A percentile compares a stretch with the other conserved stretches of the same genome.
These are phyloP conservation scores for Matsumurasca onukii DNA, from an alignment of 1,140 invertebrate species.

Conservation along the genomic window DNA sequence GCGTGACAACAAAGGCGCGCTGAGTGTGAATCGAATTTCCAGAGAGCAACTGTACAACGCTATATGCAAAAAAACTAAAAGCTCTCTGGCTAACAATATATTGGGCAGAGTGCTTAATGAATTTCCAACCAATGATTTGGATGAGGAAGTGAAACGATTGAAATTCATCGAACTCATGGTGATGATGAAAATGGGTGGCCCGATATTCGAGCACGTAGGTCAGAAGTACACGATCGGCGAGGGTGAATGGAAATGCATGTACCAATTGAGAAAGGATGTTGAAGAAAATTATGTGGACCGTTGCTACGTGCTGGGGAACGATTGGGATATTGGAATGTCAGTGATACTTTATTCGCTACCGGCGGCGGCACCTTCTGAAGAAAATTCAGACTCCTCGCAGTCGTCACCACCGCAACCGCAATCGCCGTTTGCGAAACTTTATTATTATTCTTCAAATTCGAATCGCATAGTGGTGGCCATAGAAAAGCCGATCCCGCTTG, in stretches of 20 bases:
- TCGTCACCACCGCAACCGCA: too few species aligned
- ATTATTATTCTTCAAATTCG: too few species aligned
- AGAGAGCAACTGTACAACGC: too few species aligned
- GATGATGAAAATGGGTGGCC: neutral
- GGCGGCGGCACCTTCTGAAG: too few species aligned
- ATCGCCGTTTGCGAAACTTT: too few species aligned
- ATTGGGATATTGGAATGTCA: neutral
- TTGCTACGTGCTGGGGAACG: neutral
- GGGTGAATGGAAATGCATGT: constrained; percentile 14
- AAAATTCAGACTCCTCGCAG: too few species aligned
- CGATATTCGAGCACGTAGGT: neutral
- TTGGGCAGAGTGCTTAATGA: neutral
- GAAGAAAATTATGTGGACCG: neutral
- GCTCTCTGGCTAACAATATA: too few species aligned
- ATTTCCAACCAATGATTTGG: neutral
- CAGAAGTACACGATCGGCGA: neutral
- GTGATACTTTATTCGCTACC: neutral
- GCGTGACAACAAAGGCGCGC: too few species aligned
- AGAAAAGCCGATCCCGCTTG: too few species aligned
- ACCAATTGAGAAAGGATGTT: neutral
- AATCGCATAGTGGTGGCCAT: too few species aligned
- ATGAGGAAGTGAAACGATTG: neutral
- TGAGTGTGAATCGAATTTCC: too few species aligned
- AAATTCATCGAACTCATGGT: neutral
- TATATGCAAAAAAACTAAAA: too few species aligned